A percentile compares a stretch with the other conserved stretches of the same genome.
Conservation (phyloP, 1,140 invertebrate genomes). For the Sitophilus oryzae region DNA sequence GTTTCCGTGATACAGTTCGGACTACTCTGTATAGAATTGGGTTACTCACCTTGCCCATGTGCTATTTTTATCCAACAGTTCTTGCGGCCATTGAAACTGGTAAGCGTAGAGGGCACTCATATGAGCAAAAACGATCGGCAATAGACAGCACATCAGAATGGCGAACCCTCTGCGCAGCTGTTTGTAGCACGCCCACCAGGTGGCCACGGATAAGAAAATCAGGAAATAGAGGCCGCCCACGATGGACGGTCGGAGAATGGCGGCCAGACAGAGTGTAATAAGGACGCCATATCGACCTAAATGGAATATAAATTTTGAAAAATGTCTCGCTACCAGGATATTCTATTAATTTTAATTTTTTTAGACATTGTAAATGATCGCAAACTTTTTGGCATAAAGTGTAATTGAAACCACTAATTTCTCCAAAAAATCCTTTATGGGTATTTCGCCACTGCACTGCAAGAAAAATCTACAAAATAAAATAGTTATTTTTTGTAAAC, state of each 20-base stretch:
- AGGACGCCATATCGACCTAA: slow-evolving; percentile 67
- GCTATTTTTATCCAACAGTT: slow-evolving; percentile 61
- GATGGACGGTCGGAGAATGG: slow-evolving; percentile 70
- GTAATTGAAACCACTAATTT: no score
- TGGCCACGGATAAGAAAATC: slow-evolving; percentile 75
- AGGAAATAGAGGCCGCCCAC: slow-evolving; percentile 80
- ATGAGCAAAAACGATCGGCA: slow-evolving; percentile 71
- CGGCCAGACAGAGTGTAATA: slow-evolving; percentile 68
- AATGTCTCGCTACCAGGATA: no score
- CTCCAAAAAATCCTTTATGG: no score
- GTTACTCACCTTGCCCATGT: slow-evolving; percentile 60
- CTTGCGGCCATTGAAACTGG: slow-evolving; percentile 79
- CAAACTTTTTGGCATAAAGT: no score
- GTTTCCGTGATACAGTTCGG: no score
- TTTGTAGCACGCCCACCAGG: slow-evolving; percentile 82
- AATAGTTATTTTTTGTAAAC: no score
- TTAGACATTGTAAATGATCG: no score
- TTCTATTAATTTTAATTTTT: no score
- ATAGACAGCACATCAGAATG: slow-evolving; percentile 61
- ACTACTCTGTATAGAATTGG: no score
- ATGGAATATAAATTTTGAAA: no score
- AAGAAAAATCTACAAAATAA: no score
- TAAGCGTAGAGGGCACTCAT: slow-evolving; percentile 74
- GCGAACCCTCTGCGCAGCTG: slow-evolving; percentile 68
- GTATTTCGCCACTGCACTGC: no score